Conservation (phyloP, 2,113 vertebrate species). For the Alethe diademata region DNA sequence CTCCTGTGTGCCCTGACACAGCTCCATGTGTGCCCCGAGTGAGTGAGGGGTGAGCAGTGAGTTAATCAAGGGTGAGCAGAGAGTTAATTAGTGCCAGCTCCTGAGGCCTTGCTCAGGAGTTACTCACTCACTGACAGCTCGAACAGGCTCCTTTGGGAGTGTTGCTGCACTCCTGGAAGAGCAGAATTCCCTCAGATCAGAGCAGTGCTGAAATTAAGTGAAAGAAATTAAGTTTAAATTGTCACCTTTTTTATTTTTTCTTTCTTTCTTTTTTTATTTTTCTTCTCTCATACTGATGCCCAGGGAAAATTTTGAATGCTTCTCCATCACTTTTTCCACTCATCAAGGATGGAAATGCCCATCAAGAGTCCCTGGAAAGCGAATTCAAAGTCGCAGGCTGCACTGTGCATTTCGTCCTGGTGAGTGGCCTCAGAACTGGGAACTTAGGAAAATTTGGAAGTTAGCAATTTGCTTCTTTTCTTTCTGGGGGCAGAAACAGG, state of each 20-base stretch:
- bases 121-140: neutral
- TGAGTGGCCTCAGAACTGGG: constrained; percentile 58
- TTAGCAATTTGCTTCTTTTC: neutral
- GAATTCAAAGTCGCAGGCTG: constrained; percentile 77
- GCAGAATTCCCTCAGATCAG: neutral
- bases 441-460: neutral
- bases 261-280: too few species aligned
- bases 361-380: constrained; percentile 76
- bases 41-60: neutral
- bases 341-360: constrained; percentile 74
- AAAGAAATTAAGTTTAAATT: neutral
- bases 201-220: neutral
- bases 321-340: constrained; percentile 83
- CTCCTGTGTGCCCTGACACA: neutral
- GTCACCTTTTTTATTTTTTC: neutral
- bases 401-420: constrained; percentile 86
- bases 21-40: neutral
- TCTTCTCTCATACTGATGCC: neutral
- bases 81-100: neutral
- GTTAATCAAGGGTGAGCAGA: neutral
- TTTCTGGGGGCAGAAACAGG: neutral
- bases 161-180: neutral
- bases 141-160: neutral
- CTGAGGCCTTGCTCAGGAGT: neutral
- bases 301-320: constrained; percentile 87